Evolutionary conservation across 1,140 invertebrate species (phyloP).

Genomic region (Atopsyche davidsoni): DNA sequence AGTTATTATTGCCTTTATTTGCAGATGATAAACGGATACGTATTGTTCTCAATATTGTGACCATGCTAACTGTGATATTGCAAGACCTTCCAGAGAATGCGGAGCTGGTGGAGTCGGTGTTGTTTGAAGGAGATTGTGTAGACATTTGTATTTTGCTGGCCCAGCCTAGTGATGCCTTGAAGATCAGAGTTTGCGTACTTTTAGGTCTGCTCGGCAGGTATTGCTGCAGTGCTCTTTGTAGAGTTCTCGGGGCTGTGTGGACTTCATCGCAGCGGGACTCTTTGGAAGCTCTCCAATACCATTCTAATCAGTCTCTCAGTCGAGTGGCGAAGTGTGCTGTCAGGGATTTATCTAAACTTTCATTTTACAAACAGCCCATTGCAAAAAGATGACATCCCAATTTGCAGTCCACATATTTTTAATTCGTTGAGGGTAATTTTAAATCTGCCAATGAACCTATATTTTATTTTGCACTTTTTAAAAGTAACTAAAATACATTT

Average conservation of each 20-base stretch:
- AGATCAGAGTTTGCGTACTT: conserved; percentile 60
- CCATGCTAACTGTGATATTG: conserved; percentile 68
- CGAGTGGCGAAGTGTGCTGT: conserved; percentile 42
- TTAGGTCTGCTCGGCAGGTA: conserved; percentile 60
- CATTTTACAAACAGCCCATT: conserved; percentile 37
- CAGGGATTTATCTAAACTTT: conserved; percentile 44
- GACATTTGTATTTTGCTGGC: conserved; percentile 55
- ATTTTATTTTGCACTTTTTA: too few species aligned
- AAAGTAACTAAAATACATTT: too few species aligned
- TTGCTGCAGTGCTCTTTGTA: conserved; percentile 57
- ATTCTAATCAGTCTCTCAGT: conserved; percentile 43
- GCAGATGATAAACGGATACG: conserved; percentile 54
- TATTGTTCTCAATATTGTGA: conserved; percentile 60
- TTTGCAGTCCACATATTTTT: not conserved
- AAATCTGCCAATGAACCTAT: too few species aligned
- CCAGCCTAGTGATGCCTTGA: conserved; percentile 54
- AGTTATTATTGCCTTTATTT: conserved; percentile 35
- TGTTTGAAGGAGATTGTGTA: conserved; percentile 50
- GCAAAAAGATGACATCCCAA: conserved; percentile 9
- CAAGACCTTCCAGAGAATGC: conserved; percentile 67
- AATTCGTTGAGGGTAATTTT: not conserved
- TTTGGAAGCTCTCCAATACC: conserved; percentile 40
- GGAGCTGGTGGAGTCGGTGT: conserved; percentile 65
- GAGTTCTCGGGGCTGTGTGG: conserved; percentile 50
- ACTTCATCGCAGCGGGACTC: conserved; percentile 38